Evolutionary conservation across 2,113 vertebrate genomes (phyloP).

Genomic region (Pseudopodoces humilis): DNA sequence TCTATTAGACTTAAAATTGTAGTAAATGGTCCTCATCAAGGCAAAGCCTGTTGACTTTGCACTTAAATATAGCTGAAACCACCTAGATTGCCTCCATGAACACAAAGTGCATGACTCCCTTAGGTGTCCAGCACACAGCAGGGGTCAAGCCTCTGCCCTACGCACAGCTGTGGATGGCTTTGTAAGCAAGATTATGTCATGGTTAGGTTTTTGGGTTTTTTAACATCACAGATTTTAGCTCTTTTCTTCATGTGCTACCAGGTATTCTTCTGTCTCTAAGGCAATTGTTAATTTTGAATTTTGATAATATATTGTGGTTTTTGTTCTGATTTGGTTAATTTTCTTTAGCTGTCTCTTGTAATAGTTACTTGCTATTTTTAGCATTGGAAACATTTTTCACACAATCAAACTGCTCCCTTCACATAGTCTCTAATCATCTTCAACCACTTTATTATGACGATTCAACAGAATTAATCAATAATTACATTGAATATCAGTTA

Average conservation of each 20-base stretch:
- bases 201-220: neutral
- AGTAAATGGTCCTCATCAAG: neutral
- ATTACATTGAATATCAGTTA: neutral
- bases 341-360: neutral
- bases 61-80: neutral
- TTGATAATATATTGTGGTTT: neutral
- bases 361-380: neutral
- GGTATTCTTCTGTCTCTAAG: neutral
- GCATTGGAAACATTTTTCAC: neutral
- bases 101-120: fast-evolving
- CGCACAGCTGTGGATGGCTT: neutral
- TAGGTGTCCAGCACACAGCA: neutral
- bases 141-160: fast-evolving
- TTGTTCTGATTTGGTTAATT: neutral
- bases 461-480: neutral
- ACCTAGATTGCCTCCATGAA: neutral
- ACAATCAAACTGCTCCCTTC: neutral
- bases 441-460: neutral
- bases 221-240: neutral
- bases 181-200: neutral
- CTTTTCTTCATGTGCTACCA: neutral
- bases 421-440: neutral
- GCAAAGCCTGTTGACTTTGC: neutral
- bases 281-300: neutral
- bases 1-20: neutral